Base-by-base conservation (phyloP, 2,797 vertebrate species). In the Paguma larvata region DNA sequence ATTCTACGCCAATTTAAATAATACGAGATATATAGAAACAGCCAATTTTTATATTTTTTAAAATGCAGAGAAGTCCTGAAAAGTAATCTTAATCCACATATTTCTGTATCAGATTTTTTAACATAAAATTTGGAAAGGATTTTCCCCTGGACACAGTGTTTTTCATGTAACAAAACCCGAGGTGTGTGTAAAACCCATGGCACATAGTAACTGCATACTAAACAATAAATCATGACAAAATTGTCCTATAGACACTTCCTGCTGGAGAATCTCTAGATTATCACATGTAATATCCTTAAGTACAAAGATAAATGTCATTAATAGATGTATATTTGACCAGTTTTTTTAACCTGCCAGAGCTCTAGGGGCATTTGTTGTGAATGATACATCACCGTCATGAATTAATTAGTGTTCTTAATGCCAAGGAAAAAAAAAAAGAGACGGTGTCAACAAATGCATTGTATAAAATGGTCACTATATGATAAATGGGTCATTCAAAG, bases 391-490 rank as follows among this genome's bases (percentile, higher is more conserved):
- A 95, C 19, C 93, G 9, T 59, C 91, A 92, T 87, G 23, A 96
- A 98, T 98, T 98, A 98, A 98, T 98, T 98, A 97, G 25, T 92
- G 56, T 91, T 97, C 65, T 96, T 97, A 97, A 93, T 98, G 38
- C 23, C 92, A 97, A 98, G n/a, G 16, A 62, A 62, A 96, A 96
- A 48, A 18, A 67, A 67, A 16, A 67, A 73, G 21, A 93, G n/a
- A 44, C 77, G 2, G 48, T 94, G 80, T 97, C 80, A 98, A 95
- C 48, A 98, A 78, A 94, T 96, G 63, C 65, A 94, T 68, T 21
- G 41, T 94, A 97, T 97, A 89, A 98, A 97, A 95, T 85, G 53
- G 88, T 89, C 98, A 98, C 88, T 67, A 85, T 94, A 90, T 97
- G 94, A 98, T 97, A 98, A 98, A 98, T 90, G 89, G 94, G 88